A percentile compares a stretch with the other conserved stretches of the same genome.
Evolutionary conservation across 2,888 invertebrate genomes (phyloP).

Genomic region (Coelinius sp.): DNA sequence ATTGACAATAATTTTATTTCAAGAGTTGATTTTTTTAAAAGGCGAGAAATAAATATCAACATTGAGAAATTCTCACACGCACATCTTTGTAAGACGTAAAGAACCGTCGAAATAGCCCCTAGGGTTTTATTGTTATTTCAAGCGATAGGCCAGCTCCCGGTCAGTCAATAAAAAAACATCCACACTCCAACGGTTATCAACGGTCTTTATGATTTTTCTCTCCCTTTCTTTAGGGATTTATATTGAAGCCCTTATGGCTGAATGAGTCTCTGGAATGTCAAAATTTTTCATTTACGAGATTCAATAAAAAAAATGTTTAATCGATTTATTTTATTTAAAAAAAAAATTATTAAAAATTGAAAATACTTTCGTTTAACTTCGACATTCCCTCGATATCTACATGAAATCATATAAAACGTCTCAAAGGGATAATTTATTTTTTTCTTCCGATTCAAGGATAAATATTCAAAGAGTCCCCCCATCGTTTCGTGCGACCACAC

Average conservation of each 20-base stretch:
- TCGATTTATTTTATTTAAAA: not conserved
- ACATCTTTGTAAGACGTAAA: conserved; percentile 40
- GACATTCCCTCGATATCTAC: too few relatives aligned
- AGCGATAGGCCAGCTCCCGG: not conserved
- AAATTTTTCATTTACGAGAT: not conserved
- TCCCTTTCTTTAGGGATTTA: not conserved
- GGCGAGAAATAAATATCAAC: not conserved
- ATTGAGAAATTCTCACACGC: not conserved
- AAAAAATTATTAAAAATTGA: too few relatives aligned
- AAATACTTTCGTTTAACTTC: too few relatives aligned
- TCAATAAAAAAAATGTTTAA: not conserved
- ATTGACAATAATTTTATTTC: too few relatives aligned
- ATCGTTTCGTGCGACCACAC: not conserved
- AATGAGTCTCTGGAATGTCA: not conserved
- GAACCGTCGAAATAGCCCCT: not conserved
- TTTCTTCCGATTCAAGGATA: not conserved
- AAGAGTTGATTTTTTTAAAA: too few relatives aligned
- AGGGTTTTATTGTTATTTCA: not conserved
- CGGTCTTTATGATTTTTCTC: not conserved
- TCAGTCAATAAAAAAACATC: conserved; percentile 17
- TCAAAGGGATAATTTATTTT: not conserved
- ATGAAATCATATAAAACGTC: not conserved
- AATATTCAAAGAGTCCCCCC: not conserved
- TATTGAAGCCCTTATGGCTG: not conserved
- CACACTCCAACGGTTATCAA: not conserved